Conservation (phyloP, 2,113 vertebrate genomes). For the Phylloscopus trochilus region DNA sequence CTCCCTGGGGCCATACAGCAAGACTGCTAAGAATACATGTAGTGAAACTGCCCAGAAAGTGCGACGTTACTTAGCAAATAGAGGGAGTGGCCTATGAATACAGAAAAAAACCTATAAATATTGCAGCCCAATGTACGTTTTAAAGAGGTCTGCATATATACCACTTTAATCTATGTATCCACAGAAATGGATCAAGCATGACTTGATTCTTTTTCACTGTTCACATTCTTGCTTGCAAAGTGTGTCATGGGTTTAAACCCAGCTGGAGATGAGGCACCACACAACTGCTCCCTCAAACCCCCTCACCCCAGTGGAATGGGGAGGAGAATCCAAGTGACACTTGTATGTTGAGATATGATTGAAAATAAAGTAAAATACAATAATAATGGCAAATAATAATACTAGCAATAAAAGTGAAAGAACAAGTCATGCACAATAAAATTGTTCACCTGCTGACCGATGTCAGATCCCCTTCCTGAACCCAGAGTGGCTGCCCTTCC, state of each 20-base stretch:
- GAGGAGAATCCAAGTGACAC: neutral
- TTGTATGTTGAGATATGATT: neutral
- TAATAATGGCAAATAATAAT: neutral
- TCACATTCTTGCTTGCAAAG: neutral
- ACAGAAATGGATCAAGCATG: neutral
- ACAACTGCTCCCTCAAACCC: neutral
- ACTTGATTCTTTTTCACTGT: neutral
- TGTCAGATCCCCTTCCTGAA: neutral
- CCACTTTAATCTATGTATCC: neutral
- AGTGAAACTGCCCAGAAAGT: neutral
- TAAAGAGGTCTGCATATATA: neutral
- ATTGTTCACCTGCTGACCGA: accelerated
- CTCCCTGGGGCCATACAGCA: neutral
- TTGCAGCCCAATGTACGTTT: neutral
- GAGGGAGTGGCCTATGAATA: neutral
- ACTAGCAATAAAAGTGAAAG: neutral
- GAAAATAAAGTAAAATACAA: neutral
- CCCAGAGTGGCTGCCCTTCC: neutral
- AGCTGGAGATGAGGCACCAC: neutral
- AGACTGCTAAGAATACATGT: constrained; percentile 22
- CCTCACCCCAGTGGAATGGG: accelerated
- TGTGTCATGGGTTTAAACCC: neutral
- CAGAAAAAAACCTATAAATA: neutral
- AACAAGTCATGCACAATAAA: neutral
- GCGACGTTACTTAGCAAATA: neutral